A percentile compares a stretch with the other conserved stretches of the same genome.
Evolutionary conservation across 2,888 invertebrate species (phyloP).

Genomic region (Drosophila falleni): DNA sequence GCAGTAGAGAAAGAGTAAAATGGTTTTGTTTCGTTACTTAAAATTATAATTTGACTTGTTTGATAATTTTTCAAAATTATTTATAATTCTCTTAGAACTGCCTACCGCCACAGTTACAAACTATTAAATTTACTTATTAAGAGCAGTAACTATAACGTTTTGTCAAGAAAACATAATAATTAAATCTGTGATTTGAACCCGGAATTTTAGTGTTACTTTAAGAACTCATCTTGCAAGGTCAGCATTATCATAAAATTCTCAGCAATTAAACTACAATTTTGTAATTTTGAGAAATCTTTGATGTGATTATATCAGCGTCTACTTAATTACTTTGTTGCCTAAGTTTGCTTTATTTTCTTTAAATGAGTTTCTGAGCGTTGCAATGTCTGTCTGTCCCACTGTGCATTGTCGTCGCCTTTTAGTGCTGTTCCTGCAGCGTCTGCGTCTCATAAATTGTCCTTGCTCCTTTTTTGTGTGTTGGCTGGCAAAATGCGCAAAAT

Average conservation of each 20-base stretch:
- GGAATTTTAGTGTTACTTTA: not conserved
- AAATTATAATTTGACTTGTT: too few species aligned
- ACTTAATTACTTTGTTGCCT: not conserved
- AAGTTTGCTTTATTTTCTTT: not conserved
- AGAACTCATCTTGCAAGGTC: not conserved
- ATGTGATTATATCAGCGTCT: not conserved
- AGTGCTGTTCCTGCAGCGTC: constrained; percentile 44
- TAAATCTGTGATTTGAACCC: not conserved
- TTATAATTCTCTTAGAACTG: not conserved
- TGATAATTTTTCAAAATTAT: not conserved
- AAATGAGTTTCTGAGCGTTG: not conserved
- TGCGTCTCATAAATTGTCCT: constrained; percentile 72
- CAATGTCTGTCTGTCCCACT: constrained; percentile 19
- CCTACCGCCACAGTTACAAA: not conserved
- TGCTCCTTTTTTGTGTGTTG: constrained; percentile 31
- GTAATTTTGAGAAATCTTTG: not conserved
- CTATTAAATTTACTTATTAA: not conserved
- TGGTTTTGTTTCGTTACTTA: not conserved
- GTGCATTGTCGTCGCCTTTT: constrained; percentile 26
- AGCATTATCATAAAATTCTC: constrained; percentile 3
- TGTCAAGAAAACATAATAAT: not conserved
- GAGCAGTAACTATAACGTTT: not conserved
- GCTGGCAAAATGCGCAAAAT: constrained; percentile 59
- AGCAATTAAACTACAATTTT: constrained; percentile 2
- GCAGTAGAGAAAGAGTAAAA: not conserved